Percentiles rank a stretch among this genome's conserved stretches.
Conservation (phyloP, 2,797 vertebrate species). For the Kryptolebias ocellatus region DNA sequence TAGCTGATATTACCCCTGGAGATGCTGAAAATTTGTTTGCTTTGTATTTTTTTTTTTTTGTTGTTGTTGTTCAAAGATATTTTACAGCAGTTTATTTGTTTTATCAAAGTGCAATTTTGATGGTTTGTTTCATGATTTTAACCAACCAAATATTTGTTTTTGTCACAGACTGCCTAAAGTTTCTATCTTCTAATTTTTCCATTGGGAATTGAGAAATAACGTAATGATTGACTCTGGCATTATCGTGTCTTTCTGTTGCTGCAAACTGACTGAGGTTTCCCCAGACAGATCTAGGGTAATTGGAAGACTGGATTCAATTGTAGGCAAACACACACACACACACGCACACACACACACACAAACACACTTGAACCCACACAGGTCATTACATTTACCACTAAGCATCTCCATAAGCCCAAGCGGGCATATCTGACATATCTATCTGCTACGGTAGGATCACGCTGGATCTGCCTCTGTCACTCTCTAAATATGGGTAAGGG, state of each 20-base stretch:
- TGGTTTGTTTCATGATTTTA: slow-evolving; percentile 31
- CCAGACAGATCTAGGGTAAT: slow-evolving; percentile 58
- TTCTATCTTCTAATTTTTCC: slow-evolving; percentile 10
- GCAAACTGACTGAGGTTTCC: slow-evolving; percentile 60
- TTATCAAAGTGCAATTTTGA: slow-evolving; percentile 1
- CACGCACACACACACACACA: slow-evolving; percentile 28
- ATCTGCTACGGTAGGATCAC: slow-evolving; percentile 72
- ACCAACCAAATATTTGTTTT: slow-evolving; percentile 14
- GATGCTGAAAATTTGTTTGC: slow-evolving; percentile 2
- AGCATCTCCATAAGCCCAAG: slow-evolving; percentile 73
- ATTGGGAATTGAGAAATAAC: slow-evolving; percentile 23
- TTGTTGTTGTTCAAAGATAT: neutral
- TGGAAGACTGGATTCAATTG: slow-evolving; percentile 61
- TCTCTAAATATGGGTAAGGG: slow-evolving; percentile 67
- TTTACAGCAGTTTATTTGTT: slow-evolving; percentile 10
- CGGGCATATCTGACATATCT: slow-evolving; percentile 77
- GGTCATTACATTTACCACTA: slow-evolving; percentile 80
- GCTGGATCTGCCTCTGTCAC: slow-evolving; percentile 52
- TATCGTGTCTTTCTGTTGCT: slow-evolving; percentile 23
- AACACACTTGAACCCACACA: slow-evolving; percentile 47
- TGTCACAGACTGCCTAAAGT: slow-evolving; percentile 7
- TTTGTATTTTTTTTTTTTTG: slow-evolving; percentile 2
- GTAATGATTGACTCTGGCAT: slow-evolving; percentile 35
- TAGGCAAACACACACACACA: slow-evolving; percentile 24
- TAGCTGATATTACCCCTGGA: slow-evolving; percentile 22